Evolutionary conservation across 2,797 vertebrate species (phyloP).

Genomic region (Rhinophrynus dorsalis): DNA sequence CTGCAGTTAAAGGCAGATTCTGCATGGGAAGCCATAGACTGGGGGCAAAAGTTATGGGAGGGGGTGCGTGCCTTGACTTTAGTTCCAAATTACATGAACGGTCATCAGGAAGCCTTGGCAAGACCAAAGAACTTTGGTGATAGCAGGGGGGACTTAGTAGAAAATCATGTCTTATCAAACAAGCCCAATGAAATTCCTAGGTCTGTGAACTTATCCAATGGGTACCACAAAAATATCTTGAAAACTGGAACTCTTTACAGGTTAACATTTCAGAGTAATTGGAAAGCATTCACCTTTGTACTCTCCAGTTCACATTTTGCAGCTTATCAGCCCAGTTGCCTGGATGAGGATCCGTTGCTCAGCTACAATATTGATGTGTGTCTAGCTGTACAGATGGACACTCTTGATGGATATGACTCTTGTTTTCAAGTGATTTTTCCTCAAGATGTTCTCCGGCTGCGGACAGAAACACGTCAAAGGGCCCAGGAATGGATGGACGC

Average conservation of each 20-base stretch:
- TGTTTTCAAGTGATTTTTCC: slow-evolving; percentile 87
- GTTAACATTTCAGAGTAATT: slow-evolving; percentile 87
- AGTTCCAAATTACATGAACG: slow-evolving; percentile 58
- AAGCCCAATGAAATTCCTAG: slow-evolving; percentile 60
- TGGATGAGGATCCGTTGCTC: slow-evolving; percentile 82
- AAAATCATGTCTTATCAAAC: slow-evolving; percentile 59
- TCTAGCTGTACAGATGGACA: slow-evolving; percentile 76
- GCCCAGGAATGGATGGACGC: slow-evolving; percentile 90
- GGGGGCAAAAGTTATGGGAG: slow-evolving; percentile 89
- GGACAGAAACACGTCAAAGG: slow-evolving; percentile 78
- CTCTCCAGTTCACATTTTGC: slow-evolving; percentile 80
- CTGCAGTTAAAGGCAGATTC: slow-evolving; percentile 86
- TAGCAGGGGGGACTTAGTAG: slow-evolving; percentile 54
- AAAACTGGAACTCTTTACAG: slow-evolving; percentile 86
- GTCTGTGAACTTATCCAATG: slow-evolving; percentile 59
- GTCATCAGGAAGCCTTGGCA: slow-evolving; percentile 61
- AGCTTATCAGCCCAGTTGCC: slow-evolving; percentile 83
- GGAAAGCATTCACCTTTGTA: slow-evolving; percentile 90
- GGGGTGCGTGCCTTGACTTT: slow-evolving; percentile 73
- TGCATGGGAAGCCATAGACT: slow-evolving; percentile 89
- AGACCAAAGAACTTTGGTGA: slow-evolving; percentile 59
- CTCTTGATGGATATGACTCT: slow-evolving; percentile 70
- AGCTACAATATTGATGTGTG: slow-evolving; percentile 81
- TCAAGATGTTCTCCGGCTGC: slow-evolving; percentile 81
- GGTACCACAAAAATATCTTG: slow-evolving; percentile 79